Conservation (phyloP, 1,140 invertebrate genomes). For the Drosophila lini region DNA sequence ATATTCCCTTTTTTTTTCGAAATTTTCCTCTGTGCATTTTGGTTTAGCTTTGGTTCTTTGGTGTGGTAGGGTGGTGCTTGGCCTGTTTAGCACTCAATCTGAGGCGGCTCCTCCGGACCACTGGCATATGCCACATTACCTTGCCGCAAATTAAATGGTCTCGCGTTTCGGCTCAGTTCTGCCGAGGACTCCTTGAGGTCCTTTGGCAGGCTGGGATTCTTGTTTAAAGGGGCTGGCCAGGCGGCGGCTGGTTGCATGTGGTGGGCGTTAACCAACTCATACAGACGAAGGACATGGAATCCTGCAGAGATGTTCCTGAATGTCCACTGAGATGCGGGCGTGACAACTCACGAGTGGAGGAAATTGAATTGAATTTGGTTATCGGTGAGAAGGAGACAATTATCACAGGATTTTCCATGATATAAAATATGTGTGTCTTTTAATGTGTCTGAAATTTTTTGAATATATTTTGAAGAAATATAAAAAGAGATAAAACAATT, state of each 20-base stretch:
- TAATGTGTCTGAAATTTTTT: no score
- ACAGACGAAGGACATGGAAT: constrained; percentile 28
- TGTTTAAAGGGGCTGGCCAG: constrained; percentile 59
- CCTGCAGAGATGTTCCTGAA: constrained; percentile 21
- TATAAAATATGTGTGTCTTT: no score
- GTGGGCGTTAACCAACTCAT: constrained; percentile 40
- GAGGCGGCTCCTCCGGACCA: constrained; percentile 45
- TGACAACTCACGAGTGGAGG: constrained; percentile 8
- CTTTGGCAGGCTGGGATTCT: constrained; percentile 32
- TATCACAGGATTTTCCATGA: background rate
- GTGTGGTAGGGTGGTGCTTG: constrained; percentile 14
- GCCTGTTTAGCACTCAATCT: constrained; percentile 79
- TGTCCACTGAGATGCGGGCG: constrained; percentile 20
- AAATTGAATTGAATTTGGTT: background rate
- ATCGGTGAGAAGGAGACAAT: background rate
- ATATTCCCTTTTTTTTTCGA: background rate
- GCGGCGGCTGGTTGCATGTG: constrained; percentile 47
- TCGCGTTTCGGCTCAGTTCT: constrained; percentile 54
- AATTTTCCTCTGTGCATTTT: constrained; percentile 8
- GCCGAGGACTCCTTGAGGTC: constrained; percentile 8
- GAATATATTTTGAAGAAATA: no score
- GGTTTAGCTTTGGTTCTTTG: constrained; percentile 1
- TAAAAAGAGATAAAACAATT: background rate
- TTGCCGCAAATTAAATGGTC: constrained; percentile 80
- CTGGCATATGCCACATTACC: constrained; percentile 76